Evolutionary conservation across 2,113 vertebrate species (phyloP), one percentile per base, ranked within the genome.

Genomic region (Acinonyx jubatus): DNA sequence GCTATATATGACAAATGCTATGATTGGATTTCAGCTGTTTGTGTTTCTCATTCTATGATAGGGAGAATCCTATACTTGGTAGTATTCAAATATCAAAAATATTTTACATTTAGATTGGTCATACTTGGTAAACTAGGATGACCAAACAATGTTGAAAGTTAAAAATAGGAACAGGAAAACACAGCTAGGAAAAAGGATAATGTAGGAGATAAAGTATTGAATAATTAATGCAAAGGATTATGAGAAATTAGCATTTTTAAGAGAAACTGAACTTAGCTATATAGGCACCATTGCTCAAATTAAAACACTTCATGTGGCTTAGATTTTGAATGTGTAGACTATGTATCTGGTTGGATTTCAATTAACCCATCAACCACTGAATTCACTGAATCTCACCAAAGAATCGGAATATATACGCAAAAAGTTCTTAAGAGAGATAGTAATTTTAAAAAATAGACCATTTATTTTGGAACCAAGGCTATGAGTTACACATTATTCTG

Each of bases 401-500:
- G 55, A 50, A 11, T 29, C 76, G n/a, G 36, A 69, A 93, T 79
- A 29, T 61, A 48, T 27, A 68, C 10, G 69, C 33, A 87, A 92
- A 82, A 81, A 38, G 21, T 86, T 88, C 21, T 18, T 50, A n/a
- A 91, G 36, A 80, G 33, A 52, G 10, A 65, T 0, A 83, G 12
- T 61, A 27, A 68, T 57, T 89, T 82, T 48, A 88, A 84, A 84
- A 48, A 61, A 71, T 11, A 89, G 61, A 90, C 3, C n/a, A 74
- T 73, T 80, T 71, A 78, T 33, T 93, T 14, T 71, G 41, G 48
- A 94, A 31, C 36, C 33, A 80, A 78, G 29, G 61, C 11, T 52
- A 81, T 82, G 57, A 92, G 52, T 61, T 96, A 41, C 16, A 33
- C 78, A 65, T 63, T 94, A 85, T 86, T 94, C 88, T 86, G n/a